These are phyloP conservation scores for Xylocampa areola DNA, from an alignment of 2,888 invertebrate species.

Conservation along the genomic window DNA sequence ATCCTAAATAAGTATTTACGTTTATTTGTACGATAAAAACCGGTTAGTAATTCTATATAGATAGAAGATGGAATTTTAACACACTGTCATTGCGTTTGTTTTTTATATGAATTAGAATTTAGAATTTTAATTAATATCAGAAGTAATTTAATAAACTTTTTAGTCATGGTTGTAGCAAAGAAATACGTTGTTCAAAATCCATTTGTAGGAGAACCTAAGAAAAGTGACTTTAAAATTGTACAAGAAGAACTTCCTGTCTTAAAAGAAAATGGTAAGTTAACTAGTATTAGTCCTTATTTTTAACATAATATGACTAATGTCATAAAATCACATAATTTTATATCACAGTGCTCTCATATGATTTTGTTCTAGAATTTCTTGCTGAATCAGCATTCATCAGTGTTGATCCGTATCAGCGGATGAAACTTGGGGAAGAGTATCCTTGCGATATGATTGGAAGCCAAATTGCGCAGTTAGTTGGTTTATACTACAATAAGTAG, in stretches of 20 bases:
- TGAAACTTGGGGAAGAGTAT: constrained; percentile 80
- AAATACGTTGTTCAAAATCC: constrained; percentile 89
- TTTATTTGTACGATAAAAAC: too few relatives aligned
- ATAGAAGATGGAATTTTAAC: too few relatives aligned
- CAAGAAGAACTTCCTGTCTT: constrained; percentile 91
- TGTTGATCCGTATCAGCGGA: constrained; percentile 91
- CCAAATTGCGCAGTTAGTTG: constrained; percentile 91
- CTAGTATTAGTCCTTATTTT: neutral
- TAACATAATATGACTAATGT: too few relatives aligned
- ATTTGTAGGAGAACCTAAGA: constrained; percentile 91
- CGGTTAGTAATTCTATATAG: too few relatives aligned
- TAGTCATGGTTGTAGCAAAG: constrained; percentile 87
- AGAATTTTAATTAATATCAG: too few relatives aligned
- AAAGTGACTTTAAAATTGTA: constrained; percentile 89
- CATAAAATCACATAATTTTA: too few relatives aligned
- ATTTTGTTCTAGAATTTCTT: constrained; percentile 87
- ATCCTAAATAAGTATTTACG: too few relatives aligned
- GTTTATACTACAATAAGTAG: neutral
- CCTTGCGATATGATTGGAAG: constrained; percentile 91
- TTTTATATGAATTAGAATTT: too few relatives aligned
- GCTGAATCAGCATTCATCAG: constrained; percentile 92
- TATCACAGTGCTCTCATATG: neutral
- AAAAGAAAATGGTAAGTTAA: constrained; percentile 90
- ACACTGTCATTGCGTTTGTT: too few relatives aligned
- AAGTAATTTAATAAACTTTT: too few relatives aligned